phyloP scores from a whole-genome alignment of 2,113 vertebrate species.

The Irena cyanogastra region DNA sequence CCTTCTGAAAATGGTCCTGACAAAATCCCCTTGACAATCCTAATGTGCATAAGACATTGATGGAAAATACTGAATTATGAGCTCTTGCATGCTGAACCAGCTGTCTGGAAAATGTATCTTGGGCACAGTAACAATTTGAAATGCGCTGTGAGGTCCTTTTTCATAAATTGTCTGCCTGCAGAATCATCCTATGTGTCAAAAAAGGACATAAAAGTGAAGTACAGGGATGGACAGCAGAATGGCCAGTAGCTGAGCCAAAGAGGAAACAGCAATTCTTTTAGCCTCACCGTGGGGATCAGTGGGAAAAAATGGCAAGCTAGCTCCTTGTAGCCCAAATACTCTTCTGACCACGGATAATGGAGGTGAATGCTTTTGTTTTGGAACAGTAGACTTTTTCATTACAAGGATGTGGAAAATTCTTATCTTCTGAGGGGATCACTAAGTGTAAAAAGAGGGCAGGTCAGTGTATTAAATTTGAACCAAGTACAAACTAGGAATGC shows the following conservation, averaged over 20 bases:
- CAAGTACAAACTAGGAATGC: neutral
- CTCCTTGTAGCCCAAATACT: neutral
- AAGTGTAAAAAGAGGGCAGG: neutral
- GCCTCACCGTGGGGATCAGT: neutral
- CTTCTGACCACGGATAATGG: neutral
- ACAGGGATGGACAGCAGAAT: neutral
- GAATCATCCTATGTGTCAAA: neutral
- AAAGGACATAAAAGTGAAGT: neutral
- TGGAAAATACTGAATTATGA: conserved; percentile 7
- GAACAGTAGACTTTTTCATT: neutral
- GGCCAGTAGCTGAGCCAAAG: neutral
- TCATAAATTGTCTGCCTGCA: neutral
- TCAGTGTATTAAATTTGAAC: neutral
- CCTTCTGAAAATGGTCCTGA: neutral
- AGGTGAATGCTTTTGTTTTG: neutral
- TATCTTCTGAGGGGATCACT: neutral
- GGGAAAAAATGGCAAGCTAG: neutral
- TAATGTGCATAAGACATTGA: neutral
- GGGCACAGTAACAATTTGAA: conserved; percentile 22
- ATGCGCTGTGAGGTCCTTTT: neutral
- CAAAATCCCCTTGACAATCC: neutral
- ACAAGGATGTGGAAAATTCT: neutral
- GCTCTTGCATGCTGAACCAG: neutral
- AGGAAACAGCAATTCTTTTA: neutral
- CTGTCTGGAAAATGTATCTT: conserved; percentile 30